Percentiles rank a stretch among this genome's conserved stretches.
These are phyloP conservation scores for Anseranas semipalmata DNA, from an alignment of 2,113 vertebrate genomes.

Conservation along the genomic window DNA sequence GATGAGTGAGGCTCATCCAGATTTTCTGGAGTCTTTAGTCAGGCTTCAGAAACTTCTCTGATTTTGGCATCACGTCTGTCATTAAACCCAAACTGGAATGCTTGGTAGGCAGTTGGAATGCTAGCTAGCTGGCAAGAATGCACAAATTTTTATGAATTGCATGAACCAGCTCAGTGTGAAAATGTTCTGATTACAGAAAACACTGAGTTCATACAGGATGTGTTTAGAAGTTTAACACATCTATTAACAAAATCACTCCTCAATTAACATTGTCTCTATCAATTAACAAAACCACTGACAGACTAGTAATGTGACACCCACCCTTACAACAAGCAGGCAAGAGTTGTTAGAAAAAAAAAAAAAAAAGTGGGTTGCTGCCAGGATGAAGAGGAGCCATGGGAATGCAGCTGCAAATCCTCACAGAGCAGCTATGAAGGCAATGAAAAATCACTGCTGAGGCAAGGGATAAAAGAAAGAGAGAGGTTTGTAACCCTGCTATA, in stretches of 20 bases:
- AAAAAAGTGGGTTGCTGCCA: conserved; percentile 31
- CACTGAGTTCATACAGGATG: neutral
- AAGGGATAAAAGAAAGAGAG: conserved; percentile 8
- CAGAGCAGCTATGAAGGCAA: conserved; percentile 18
- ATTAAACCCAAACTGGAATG: neutral
- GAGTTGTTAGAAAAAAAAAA: neutral
- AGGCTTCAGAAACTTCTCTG: neutral
- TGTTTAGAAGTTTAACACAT: neutral
- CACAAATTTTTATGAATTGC: neutral
- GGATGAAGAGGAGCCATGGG: conserved; percentile 50
- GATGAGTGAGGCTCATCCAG: neutral
- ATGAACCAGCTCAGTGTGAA: neutral
- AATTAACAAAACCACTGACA: conserved; percentile 17
- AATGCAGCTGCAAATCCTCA: conserved; percentile 68
- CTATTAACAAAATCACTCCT: conserved; percentile 2
- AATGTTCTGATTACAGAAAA: neutral
- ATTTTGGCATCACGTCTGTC: neutral
- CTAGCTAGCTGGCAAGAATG: neutral
- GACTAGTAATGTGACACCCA: neutral
- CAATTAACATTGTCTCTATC: conserved; percentile 39
- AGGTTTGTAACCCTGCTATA: neutral
- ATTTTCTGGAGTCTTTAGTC: neutral
- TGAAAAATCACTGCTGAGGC: conserved; percentile 46
- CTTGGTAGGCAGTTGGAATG: neutral
- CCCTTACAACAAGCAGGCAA: neutral